phyloP scores from a whole-genome alignment of 2,888 invertebrate species.

The Aricia artaxerxes region DNA sequence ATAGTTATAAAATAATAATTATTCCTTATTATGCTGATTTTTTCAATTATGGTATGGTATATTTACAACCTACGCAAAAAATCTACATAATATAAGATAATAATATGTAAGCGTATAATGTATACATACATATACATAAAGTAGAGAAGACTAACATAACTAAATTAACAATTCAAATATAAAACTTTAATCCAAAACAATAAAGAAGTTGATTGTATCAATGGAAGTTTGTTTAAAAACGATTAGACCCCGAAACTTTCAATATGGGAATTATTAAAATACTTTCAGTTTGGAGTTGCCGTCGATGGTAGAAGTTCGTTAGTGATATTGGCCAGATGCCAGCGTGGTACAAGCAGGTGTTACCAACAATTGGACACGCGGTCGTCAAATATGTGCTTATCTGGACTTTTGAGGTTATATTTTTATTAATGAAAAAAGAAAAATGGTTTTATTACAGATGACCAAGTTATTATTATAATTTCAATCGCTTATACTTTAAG shows the following conservation, averaged over 20 bases:
- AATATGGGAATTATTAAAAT: constrained; percentile 27
- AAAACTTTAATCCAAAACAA: background rate
- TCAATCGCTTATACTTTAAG: too few species aligned
- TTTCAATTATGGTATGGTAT: too few species aligned
- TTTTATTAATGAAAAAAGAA: too few species aligned
- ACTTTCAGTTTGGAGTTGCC: constrained; percentile 9
- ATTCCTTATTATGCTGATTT: too few species aligned
- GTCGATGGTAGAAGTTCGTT: constrained; percentile 1
- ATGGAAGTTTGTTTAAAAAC: constrained; percentile 15
- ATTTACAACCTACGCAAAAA: too few species aligned
- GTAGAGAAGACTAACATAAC: background rate
- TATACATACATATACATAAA: too few species aligned
- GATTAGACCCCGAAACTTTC: constrained; percentile 18
- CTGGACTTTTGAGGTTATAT: background rate
- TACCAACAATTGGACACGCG: background rate
- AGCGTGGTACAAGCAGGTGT: background rate
- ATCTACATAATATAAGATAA: too few species aligned
- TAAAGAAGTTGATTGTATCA: constrained; percentile 5
- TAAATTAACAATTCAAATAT: constrained; percentile 8
- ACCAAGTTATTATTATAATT: too few species aligned
- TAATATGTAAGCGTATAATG: too few species aligned
- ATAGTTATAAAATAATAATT: too few species aligned
- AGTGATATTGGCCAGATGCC: constrained; percentile 9
- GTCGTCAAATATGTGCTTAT: background rate
- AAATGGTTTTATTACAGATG: too few species aligned